Conservation (phyloP, 1,140 invertebrate genomes). For the Brachionus rubens region DNA sequence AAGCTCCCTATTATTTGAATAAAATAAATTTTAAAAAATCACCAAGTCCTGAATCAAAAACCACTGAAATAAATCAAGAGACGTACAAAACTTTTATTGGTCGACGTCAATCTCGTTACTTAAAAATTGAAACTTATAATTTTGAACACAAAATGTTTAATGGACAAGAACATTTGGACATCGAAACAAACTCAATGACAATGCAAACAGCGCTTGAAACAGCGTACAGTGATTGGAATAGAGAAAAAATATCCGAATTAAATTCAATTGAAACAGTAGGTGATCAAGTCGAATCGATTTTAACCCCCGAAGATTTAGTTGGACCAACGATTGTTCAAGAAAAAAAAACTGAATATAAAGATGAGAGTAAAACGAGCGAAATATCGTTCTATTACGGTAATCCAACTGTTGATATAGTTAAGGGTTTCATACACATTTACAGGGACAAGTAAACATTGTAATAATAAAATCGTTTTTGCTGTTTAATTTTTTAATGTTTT, state of each 20-base stretch:
- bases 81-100: not conserved
- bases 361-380: constrained; percentile 47
- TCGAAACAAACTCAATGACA: constrained; percentile 32
- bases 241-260: not conserved
- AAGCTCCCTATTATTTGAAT: too few relatives aligned
- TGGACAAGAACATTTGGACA: not conserved
- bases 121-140: constrained; percentile 11
- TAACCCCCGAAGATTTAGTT: not conserved
- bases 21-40: not conserved
- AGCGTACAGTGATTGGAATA: constrained; percentile 42
- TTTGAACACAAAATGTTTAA: constrained; percentile 2
- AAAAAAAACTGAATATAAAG: constrained; percentile 18
- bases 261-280: not conserved
- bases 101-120: not conserved
- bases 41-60: not conserved
- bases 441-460: constrained; percentile 72
- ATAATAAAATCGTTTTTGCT: too few relatives aligned
- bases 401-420: constrained; percentile 90
- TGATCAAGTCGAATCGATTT: not conserved
- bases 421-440: constrained; percentile 90
- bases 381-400: constrained; percentile 85
- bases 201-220: constrained; percentile 44
- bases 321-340: constrained; percentile 44
- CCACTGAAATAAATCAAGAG: not conserved
- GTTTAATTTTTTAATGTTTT: too few relatives aligned